These are phyloP conservation scores for Drosophila oshimai DNA, from an alignment of 1,140 invertebrate genomes.

Conservation along the genomic window DNA sequence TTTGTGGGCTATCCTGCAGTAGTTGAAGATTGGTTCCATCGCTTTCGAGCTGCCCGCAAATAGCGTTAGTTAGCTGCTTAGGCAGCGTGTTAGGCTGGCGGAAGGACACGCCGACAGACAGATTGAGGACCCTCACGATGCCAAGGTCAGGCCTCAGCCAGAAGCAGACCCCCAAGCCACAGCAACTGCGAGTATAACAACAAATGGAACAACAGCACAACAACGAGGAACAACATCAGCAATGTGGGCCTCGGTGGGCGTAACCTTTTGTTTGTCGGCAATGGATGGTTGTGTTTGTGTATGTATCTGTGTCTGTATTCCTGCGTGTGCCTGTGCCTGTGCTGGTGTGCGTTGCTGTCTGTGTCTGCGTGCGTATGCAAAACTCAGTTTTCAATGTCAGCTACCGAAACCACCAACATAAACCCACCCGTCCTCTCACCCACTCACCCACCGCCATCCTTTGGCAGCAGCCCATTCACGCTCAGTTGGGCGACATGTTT, in stretches of 20 bases:
- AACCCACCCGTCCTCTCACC: not conserved
- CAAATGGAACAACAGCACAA: constrained; percentile 18
- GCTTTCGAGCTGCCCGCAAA: constrained; percentile 9
- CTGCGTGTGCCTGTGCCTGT: too few relatives aligned
- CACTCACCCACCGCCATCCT: not conserved
- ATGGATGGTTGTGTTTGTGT: constrained; percentile 8
- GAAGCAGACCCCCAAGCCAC: constrained; percentile 2
- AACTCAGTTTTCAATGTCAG: constrained; percentile 73
- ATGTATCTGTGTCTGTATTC: not conserved
- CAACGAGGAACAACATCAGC: constrained; percentile 26
- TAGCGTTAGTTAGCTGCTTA: constrained; percentile 41
- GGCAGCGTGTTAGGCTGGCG: constrained; percentile 24
- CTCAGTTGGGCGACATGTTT: constrained; percentile 35
- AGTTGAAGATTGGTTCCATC: not conserved
- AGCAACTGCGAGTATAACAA: constrained; percentile 14
- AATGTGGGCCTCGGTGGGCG: constrained; percentile 59
- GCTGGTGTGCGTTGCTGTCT: too few relatives aligned
- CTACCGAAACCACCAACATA: constrained; percentile 30
- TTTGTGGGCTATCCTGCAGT: not conserved
- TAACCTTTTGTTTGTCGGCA: constrained; percentile 64
- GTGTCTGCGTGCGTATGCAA: constrained; percentile 45
- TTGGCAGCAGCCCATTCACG: not conserved
- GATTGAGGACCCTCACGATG: constrained; percentile 44
- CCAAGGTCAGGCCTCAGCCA: constrained; percentile 44
- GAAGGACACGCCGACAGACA: constrained; percentile 52